Evolutionary conservation across 2,113 vertebrate genomes (phyloP), one percentile per base, ranked within the genome.

Genomic region (Irena cyanogastra): DNA sequence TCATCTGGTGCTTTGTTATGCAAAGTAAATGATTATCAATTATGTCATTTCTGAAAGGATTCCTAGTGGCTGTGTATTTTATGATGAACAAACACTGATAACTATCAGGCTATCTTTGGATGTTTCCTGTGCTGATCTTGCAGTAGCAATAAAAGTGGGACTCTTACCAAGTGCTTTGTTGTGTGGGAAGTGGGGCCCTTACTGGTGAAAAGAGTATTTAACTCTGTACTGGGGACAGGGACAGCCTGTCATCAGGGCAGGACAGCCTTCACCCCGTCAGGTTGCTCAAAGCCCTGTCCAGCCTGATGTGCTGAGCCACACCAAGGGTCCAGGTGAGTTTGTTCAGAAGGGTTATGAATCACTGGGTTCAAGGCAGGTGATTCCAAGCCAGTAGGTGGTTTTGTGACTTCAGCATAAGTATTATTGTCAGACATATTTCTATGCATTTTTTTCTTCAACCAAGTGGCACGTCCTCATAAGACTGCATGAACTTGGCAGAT

Each of bases 241-340:
- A 22, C 28, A 65, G 33, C 4, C 63, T 60, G 28, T 37, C 65
- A 5, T 9, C 33, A 12, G 8, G 41, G 2, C 71, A 26, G n/a
- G 31, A 27, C 49, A 14, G 8, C 41, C 77, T 21, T 52, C 20
- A 11, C 7, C 17, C 35, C 6, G 3, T 42, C 16, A 28, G 26
- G 11, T 3, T 57, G 26, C 19, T 53, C 26, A n/a, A 22, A 86
- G 42, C n/a, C 15, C 52, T 1, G 0, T 52, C 47, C 72, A 77
- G 0, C 53, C 6, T 20, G 53, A 14, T 9, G 20, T 31, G 21
- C 31, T 70, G 33, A 54, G 33, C 27, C 44, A 16, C 1, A 1
- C 27, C 31, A 13, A 5, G 31, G 39, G 30, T 31, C 6, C 16
- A 17, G 8, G 2, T 45, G 53, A 19, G 14, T 39, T 76, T 39